These are phyloP conservation scores for Drosophila mauritiana DNA, from an alignment of 1,140 invertebrate genomes.

Conservation along the genomic window DNA sequence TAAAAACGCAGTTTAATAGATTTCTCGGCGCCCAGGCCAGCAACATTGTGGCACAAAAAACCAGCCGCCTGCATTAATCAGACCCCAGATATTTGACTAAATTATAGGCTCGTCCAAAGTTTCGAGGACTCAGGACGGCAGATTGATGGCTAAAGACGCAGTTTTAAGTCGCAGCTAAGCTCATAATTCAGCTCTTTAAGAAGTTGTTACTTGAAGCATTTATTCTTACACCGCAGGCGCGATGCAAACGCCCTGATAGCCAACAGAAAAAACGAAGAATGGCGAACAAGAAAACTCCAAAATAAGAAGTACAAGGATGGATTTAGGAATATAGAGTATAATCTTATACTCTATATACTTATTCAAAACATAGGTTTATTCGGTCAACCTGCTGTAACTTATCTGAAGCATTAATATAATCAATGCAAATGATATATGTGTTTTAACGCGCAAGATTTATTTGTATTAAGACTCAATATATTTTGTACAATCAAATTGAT, in stretches of 20 bases:
- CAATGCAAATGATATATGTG: no score
- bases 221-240: constrained; percentile 81
- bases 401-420: no score
- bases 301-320: constrained; percentile 22
- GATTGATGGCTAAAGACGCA: constrained; percentile 45
- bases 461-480: background rate
- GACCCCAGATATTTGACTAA: constrained; percentile 65
- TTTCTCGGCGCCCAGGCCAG: constrained; percentile 62
- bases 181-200: constrained; percentile 79
- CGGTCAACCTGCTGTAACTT: no score
- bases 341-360: no score
- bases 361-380: no score
- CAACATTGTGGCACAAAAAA: constrained; percentile 61
- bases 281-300: constrained; percentile 27
- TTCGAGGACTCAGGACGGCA: constrained; percentile 11
- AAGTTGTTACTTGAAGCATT: constrained; percentile 82
- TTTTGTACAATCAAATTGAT: background rate
- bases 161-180: constrained; percentile 31
- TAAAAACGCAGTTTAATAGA: constrained; percentile 60
- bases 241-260: constrained; percentile 53
- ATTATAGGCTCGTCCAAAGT: constrained; percentile 64
- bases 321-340: background rate
- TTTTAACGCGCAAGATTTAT: no score
- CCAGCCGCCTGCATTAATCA: constrained; percentile 70
- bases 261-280: constrained; percentile 11